Percentiles rank a stretch among this genome's conserved stretches.
Conservation (phyloP, 2,113 vertebrate species). For the Thamnophis sirtalis region DNA sequence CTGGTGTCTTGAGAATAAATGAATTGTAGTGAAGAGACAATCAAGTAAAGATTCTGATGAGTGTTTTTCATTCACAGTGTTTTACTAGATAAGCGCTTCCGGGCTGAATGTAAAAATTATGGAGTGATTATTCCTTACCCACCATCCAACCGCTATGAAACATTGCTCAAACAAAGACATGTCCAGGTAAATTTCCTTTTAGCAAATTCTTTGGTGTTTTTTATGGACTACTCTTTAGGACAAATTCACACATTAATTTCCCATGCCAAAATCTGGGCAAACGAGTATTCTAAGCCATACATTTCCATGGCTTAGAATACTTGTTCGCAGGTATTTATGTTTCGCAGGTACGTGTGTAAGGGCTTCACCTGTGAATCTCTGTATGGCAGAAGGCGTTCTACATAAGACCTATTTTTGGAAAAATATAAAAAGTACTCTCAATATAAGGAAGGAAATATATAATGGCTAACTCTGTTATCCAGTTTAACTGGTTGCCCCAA, state of each 20-base stretch:
- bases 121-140: slow-evolving; percentile 98
- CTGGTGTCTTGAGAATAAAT: not conserved
- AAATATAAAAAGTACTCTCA: not conserved
- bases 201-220: not conserved
- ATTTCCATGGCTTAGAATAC: not conserved
- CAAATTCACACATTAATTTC: not conserved
- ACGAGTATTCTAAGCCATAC: no score
- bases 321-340: not conserved
- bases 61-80: slow-evolving; percentile 73
- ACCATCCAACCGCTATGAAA: slow-evolving; percentile 97
- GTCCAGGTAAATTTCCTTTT: slow-evolving; percentile 82
- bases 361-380: not conserved
- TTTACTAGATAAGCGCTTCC: slow-evolving; percentile 93
- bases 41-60: not conserved
- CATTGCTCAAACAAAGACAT: slow-evolving; percentile 94
- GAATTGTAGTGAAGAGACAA: not conserved
- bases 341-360: not conserved
- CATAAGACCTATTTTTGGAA: no score
- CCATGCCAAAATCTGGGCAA: not conserved
- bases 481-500: not conserved
- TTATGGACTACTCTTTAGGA: not conserved
- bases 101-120: slow-evolving; percentile 98
- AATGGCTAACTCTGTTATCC: not conserved
- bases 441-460: not conserved
- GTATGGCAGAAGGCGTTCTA: not conserved